Conservation (phyloP, 2,888 invertebrate species). For the Drosophila dives region DNA sequence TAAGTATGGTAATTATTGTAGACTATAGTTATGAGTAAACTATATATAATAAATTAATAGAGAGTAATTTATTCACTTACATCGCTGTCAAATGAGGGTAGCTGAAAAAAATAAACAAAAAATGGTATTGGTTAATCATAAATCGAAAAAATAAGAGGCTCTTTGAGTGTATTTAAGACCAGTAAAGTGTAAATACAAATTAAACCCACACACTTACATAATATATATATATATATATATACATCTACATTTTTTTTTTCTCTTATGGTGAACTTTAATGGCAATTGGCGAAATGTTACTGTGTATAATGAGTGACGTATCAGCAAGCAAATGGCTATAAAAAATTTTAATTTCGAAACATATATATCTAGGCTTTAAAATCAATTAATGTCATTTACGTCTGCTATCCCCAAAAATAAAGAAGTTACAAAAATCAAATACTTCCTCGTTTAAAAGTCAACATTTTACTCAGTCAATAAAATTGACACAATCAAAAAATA, state of each 20-base stretch:
- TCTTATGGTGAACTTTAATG: background rate
- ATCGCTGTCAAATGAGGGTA: slow-evolving; percentile 80
- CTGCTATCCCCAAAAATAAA: background rate
- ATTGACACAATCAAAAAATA: slow-evolving; percentile 18
- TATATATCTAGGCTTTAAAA: slow-evolving; percentile 22
- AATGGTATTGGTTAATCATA: slow-evolving; percentile 3
- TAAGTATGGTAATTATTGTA: background rate
- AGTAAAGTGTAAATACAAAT: background rate
- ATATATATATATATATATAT: background rate
- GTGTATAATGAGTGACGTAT: background rate
- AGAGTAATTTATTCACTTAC: slow-evolving; percentile 56
- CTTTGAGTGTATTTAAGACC: background rate
- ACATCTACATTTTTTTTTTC: too few relatives aligned
- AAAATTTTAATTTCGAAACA: slow-evolving; percentile 2
- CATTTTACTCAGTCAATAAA: slow-evolving; percentile 16
- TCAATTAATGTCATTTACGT: slow-evolving; percentile 10
- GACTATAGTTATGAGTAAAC: background rate
- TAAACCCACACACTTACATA: background rate
- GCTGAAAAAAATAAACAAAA: slow-evolving; percentile 58
- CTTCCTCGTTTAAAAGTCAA: slow-evolving; percentile 9
- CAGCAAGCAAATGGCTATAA: slow-evolving; percentile 2
- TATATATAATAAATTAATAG: background rate
- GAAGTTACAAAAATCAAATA: background rate
- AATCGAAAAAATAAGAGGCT: background rate
- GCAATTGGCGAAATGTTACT: background rate